Evolutionary conservation across 1,140 invertebrate genomes (phyloP).

Genomic region (Ceratosolen fusciceps): DNA sequence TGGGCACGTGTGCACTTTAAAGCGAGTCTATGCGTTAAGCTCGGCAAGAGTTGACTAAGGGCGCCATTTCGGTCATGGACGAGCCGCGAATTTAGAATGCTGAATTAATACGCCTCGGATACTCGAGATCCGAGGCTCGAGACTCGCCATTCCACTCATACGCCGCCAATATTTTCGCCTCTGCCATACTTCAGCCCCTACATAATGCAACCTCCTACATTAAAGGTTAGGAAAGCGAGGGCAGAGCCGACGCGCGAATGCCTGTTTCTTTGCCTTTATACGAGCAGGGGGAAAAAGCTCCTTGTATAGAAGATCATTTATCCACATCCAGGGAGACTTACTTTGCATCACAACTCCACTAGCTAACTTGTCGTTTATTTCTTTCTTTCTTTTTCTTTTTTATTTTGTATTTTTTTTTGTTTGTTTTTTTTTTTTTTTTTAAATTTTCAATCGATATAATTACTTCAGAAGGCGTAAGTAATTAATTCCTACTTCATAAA

Average conservation of each 20-base stretch:
- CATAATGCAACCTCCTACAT: not conserved
- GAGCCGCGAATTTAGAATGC: conserved; percentile 8
- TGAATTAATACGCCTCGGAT: not conserved
- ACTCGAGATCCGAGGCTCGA: not conserved
- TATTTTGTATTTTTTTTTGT: too few species aligned
- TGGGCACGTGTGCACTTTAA: not conserved
- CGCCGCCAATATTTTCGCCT: not conserved
- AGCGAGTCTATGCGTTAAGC: not conserved
- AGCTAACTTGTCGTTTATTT: too few species aligned
- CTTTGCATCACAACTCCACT: too few species aligned
- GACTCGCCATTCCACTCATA: not conserved
- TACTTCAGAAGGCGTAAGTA: too few species aligned
- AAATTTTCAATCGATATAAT: too few species aligned
- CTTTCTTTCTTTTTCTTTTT: too few species aligned
- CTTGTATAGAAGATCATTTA: too few species aligned
- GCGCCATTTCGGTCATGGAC: conserved; percentile 13
- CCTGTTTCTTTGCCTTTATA: not conserved
- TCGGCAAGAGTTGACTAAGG: not conserved
- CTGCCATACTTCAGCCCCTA: not conserved
- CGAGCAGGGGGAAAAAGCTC: too few species aligned
- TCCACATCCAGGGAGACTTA: too few species aligned
- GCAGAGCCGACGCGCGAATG: not conserved
- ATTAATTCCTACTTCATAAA: too few species aligned
- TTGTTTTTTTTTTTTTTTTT: too few species aligned
- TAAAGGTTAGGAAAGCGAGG: not conserved